phyloP scores from a whole-genome alignment of 2,888 invertebrate genomes.

The Syritta pipiens region DNA sequence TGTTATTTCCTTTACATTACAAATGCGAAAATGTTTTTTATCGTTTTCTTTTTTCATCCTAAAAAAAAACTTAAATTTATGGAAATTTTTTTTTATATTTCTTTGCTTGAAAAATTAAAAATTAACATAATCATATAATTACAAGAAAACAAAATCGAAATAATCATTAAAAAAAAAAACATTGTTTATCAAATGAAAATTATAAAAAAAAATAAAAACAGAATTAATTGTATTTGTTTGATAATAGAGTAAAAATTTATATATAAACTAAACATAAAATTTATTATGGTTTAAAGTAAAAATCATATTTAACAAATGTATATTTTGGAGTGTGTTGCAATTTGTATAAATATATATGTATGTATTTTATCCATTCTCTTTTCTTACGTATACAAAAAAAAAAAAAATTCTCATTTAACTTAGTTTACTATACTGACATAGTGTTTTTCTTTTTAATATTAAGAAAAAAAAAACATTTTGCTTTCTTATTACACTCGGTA shows the following conservation, averaged over 20 bases:
- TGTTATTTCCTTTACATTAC: slow-evolving; percentile 61
- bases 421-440: slow-evolving; percentile 57
- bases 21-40: slow-evolving; percentile 55
- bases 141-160: slow-evolving; percentile 10
- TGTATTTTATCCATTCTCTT: slow-evolving; percentile 41
- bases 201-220: slow-evolving; percentile 1
- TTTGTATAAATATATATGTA: slow-evolving; percentile 53
- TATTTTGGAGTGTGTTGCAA: slow-evolving; percentile 52
- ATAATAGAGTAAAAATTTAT: no score
- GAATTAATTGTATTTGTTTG: no score
- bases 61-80: slow-evolving; percentile 40
- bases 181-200: slow-evolving; percentile 4
- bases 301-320: slow-evolving; percentile 48
- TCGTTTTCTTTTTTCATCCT: neutral
- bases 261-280: slow-evolving; percentile 10
- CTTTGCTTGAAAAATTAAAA: slow-evolving; percentile 8
- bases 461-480: neutral
- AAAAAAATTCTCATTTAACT: neutral
- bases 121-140: slow-evolving; percentile 12
- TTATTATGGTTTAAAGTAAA: slow-evolving; percentile 31
- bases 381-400: slow-evolving; percentile 9
- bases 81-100: slow-evolving; percentile 41
- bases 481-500: slow-evolving; percentile 55
- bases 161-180: slow-evolving; percentile 9
- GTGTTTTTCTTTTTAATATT: slow-evolving; percentile 12